A percentile compares a stretch with the other conserved stretches of the same genome.
Evolutionary conservation across 2,888 invertebrate species (phyloP).

Genomic region (Drosophila fulvimacula): DNA sequence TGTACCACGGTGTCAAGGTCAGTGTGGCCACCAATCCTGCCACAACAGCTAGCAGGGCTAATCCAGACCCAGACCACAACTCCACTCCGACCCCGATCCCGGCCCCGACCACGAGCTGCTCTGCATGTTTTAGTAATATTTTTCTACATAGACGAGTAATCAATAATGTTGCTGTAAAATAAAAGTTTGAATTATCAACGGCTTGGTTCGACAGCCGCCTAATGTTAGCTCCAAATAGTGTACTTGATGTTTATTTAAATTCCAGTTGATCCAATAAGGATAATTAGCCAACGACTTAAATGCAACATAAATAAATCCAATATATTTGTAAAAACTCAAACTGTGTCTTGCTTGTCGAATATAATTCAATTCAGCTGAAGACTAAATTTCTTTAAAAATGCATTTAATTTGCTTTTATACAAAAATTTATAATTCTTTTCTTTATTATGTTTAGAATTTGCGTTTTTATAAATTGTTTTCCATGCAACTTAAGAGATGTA

Average conservation of each 20-base stretch:
- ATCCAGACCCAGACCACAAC: slow-evolving; percentile 14
- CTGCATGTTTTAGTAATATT: slow-evolving; percentile 69
- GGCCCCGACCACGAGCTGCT: slow-evolving; percentile 15
- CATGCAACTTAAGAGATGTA: slow-evolving; percentile 31
- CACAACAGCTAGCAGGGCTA: slow-evolving; percentile 57
- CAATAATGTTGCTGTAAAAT: slow-evolving; percentile 35
- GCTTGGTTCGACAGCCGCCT: slow-evolving; percentile 20
- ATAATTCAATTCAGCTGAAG: background rate
- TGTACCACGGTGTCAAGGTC: slow-evolving; percentile 19
- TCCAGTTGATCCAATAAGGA: slow-evolving; percentile 18
- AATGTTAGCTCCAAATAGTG: slow-evolving; percentile 15
- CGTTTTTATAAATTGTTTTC: slow-evolving; percentile 48
- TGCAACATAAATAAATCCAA: slow-evolving; percentile 54
- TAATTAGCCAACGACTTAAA: slow-evolving; percentile 34
- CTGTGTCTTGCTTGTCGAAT: background rate
- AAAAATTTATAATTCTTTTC: slow-evolving; percentile 53
- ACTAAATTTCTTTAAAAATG: too few relatives aligned
- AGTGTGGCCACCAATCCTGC: slow-evolving; percentile 35
- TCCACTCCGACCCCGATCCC: background rate
- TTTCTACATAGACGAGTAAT: slow-evolving; percentile 69
- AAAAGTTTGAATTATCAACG: slow-evolving; percentile 22
- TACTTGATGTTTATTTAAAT: slow-evolving; percentile 16
- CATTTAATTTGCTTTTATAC: slow-evolving; percentile 41
- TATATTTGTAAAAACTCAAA: slow-evolving; percentile 60
- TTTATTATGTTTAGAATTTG: slow-evolving; percentile 52